phyloP scores from a whole-genome alignment of 2,797 vertebrate genomes.

The Sebastes trivittatus region DNA sequence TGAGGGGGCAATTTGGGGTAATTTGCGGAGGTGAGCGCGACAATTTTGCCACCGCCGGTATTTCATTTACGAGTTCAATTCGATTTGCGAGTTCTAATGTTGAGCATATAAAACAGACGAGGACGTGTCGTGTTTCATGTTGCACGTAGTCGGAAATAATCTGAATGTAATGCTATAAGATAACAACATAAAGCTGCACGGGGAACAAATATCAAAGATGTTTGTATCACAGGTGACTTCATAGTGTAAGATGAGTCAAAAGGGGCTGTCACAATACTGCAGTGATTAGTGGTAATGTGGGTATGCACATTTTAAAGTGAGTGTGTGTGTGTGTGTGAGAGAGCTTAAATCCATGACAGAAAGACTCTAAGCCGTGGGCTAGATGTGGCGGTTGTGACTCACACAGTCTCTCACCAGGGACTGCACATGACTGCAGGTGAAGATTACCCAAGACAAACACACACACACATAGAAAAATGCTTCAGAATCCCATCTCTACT shows the following conservation, averaged over 20 bases:
- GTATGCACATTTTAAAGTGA: background rate
- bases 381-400: constrained; percentile 52
- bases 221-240: constrained; percentile 24
- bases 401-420: constrained; percentile 44
- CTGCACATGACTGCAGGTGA: constrained; percentile 59
- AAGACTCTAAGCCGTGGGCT: constrained; percentile 36
- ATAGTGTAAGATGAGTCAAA: constrained; percentile 12
- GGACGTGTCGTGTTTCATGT: background rate
- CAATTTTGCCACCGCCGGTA: constrained; percentile 1
- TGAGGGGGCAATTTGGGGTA: constrained; percentile 47
- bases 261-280: background rate
- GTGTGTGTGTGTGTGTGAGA: background rate
- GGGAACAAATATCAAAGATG: background rate
- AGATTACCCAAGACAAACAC: constrained; percentile 47
- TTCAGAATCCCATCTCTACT: constrained; percentile 3
- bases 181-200: background rate
- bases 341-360: constrained; percentile 44
- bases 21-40: constrained; percentile 55
- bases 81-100: background rate
- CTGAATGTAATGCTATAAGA: background rate
- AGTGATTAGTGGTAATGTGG: constrained; percentile 12
- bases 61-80: constrained; percentile 29
- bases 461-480: background rate
- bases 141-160: background rate
- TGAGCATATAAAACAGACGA: background rate